Conservation (phyloP, 23 tunicate genomes). For the Styela clava region DNA sequence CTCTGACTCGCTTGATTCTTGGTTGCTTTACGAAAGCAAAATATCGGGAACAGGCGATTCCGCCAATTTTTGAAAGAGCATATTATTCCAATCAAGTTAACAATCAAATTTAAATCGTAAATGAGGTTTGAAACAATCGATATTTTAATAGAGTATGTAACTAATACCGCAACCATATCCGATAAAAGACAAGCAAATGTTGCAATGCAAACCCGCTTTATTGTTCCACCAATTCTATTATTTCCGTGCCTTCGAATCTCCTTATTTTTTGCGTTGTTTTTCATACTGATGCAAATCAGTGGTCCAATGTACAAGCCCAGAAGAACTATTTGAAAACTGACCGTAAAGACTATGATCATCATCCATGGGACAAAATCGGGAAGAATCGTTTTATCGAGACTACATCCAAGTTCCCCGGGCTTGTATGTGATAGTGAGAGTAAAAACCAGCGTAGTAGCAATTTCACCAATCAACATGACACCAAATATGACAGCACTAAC, state of each 20-base stretch:
- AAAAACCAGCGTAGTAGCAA: background rate
- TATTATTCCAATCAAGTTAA: background rate
- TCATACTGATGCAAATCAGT: background rate
- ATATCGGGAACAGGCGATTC: background rate
- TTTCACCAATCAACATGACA: background rate
- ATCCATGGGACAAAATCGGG: background rate
- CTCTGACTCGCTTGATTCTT: background rate
- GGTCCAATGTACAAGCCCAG: background rate
- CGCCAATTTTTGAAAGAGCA: conserved; percentile 7
- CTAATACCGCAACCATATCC: background rate
- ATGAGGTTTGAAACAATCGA: background rate
- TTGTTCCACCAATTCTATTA: background rate
- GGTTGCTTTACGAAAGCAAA: background rate
- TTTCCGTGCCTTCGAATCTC: background rate
- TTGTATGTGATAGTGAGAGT: background rate
- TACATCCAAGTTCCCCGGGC: background rate
- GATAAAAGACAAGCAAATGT: background rate
- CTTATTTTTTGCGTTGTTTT: background rate
- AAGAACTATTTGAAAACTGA: background rate
- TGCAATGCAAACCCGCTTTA: background rate
- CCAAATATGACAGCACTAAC: background rate
- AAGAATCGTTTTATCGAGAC: background rate
- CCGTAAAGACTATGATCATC: background rate
- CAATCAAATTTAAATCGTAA: background rate
- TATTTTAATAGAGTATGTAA: background rate